phyloP scores from a whole-genome alignment of 2,797 vertebrate species.

The Ctenochaetus hawaiiensis region DNA sequence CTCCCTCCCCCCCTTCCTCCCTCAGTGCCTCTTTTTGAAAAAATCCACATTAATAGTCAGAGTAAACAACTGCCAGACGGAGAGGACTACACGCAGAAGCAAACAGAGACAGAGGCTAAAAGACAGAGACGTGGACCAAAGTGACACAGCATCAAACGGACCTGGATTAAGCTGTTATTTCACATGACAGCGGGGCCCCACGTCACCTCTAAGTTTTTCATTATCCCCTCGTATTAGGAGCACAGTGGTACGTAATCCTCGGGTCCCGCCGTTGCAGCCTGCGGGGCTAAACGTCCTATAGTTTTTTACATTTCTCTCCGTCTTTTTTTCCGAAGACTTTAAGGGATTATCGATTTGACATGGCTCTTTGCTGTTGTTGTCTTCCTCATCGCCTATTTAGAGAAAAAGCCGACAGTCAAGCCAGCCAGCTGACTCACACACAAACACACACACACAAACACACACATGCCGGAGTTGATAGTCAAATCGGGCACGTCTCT shows the following conservation, averaged over 20 bases:
- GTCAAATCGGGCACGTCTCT: constrained; percentile 54
- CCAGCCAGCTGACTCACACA: constrained; percentile 51
- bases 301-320: constrained; percentile 70
- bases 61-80: constrained; percentile 53
- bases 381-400: constrained; percentile 61
- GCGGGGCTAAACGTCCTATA: constrained; percentile 65
- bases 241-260: constrained; percentile 74
- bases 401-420: constrained; percentile 57
- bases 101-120: constrained; percentile 31
- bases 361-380: constrained; percentile 70
- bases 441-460: constrained; percentile 18
- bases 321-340: constrained; percentile 63
- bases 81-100: constrained; percentile 3
- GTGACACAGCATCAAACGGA: constrained; percentile 55
- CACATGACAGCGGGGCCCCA: constrained; percentile 66
- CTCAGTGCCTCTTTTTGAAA: constrained; percentile 30
- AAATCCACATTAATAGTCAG: constrained; percentile 52
- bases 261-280: constrained; percentile 51
- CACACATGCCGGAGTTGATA: constrained; percentile 28
- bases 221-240: constrained; percentile 77
- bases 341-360: constrained; percentile 81
- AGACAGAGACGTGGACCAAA: constrained; percentile 38
- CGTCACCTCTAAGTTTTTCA: constrained; percentile 62
- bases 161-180: constrained; percentile 76
- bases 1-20: not conserved